Conservation (phyloP, 2,888 invertebrate genomes). For the Danaus chrysippus region DNA sequence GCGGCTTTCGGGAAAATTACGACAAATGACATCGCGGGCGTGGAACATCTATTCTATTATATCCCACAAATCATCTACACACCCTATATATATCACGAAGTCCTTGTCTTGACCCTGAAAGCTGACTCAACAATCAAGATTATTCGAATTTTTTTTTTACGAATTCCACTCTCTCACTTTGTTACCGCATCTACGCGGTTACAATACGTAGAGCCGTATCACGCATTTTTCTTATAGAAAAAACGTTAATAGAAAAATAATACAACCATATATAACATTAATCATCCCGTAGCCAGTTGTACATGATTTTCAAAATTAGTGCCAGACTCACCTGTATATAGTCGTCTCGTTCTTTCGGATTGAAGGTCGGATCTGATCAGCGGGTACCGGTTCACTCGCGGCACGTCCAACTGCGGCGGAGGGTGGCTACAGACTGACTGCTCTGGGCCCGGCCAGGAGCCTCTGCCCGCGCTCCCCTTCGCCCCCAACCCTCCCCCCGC, state of each 20-base stretch:
- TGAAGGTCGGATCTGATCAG: slow-evolving; percentile 70
- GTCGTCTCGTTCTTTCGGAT: slow-evolving; percentile 72
- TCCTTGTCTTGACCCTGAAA: slow-evolving; percentile 71
- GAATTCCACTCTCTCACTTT: neutral
- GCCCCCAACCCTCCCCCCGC: slow-evolving; percentile 45
- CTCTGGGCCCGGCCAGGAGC: slow-evolving; percentile 72
- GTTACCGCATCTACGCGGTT: slow-evolving; percentile 32
- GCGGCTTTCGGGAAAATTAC: slow-evolving; percentile 58
- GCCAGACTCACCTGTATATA: slow-evolving; percentile 66
- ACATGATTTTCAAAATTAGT: slow-evolving; percentile 33
- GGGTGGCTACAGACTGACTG: slow-evolving; percentile 61
- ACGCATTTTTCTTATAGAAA: slow-evolving; percentile 8
- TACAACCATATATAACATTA: neutral
- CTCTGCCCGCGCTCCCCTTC: slow-evolving; percentile 37
- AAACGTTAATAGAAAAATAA: slow-evolving; percentile 4
- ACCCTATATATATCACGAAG: slow-evolving; percentile 36
- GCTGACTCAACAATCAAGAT: neutral
- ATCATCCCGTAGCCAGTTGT: neutral
- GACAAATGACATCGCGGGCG: slow-evolving; percentile 50
- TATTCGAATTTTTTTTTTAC: neutral
- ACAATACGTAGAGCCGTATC: slow-evolving; percentile 31
- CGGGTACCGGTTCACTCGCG: slow-evolving; percentile 61
- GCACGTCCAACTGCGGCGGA: slow-evolving; percentile 55
- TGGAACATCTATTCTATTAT: slow-evolving; percentile 39
- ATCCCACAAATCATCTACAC: slow-evolving; percentile 37